Percentiles rank a stretch among this genome's conserved stretches.
These are phyloP conservation scores for Melanerpes aurifrons DNA, from an alignment of 2,113 vertebrate genomes.

Conservation along the genomic window DNA sequence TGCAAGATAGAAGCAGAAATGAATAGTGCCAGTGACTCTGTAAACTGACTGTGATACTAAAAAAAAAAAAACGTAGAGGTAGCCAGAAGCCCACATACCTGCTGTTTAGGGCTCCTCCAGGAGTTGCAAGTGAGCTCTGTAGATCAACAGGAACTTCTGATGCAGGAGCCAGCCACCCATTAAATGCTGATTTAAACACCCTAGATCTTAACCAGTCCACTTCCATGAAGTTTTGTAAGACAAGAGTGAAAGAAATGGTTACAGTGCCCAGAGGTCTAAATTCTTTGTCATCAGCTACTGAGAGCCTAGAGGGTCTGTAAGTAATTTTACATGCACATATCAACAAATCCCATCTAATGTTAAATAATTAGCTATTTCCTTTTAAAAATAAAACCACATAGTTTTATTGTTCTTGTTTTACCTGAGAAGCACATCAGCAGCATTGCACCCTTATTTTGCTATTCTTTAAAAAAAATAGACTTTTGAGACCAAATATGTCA, in stretches of 20 bases:
- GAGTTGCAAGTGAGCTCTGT: neutral
- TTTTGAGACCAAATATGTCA: neutral
- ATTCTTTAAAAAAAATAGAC: neutral
- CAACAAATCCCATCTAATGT: neutral
- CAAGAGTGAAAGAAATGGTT: neutral
- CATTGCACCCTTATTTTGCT: neutral
- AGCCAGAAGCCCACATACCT: neutral
- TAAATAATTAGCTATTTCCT: neutral
- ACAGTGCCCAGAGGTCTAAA: neutral
- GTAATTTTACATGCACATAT: neutral
- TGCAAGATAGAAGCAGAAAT: neutral
- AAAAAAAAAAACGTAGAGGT: neutral
- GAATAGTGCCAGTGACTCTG: neutral
- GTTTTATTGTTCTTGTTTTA: neutral
- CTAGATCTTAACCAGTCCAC: neutral
- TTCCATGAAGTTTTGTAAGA: neutral
- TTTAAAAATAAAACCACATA: neutral
- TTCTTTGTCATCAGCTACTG: neutral
- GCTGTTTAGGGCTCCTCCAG: neutral
- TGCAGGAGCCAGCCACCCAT: accelerated
- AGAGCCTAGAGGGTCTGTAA: neutral
- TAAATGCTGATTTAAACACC: neutral
- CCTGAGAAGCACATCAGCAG: neutral
- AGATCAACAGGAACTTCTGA: accelerated
- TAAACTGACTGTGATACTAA: neutral